Base-by-base conservation (phyloP, 2,113 vertebrate genomes). In the Garra rufa region DNA sequence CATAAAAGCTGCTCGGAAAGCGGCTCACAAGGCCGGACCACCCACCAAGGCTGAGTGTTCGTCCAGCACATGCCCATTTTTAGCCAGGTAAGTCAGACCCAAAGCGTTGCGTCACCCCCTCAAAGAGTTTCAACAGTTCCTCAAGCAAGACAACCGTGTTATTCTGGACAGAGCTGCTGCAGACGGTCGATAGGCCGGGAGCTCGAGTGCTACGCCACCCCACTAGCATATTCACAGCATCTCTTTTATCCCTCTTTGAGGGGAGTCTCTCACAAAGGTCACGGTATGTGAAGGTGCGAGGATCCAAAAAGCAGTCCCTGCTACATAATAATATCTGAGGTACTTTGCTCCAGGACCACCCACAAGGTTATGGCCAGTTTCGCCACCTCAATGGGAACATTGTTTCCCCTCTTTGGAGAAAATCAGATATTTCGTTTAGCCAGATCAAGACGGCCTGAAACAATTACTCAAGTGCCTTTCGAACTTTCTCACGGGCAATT, bases 401-500 rank as follows among this genome's bases (percentile, higher is more conserved):
- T 87, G 73, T 34, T 81, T 84, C 73, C 30, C 21, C 46, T 75
- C 57, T 8, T 52, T 55, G 4, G 24, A 69, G 81, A 67, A 83
- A 83, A 83, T 74, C 81, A 65, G 81, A 83, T 84, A 43, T 76
- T 84, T 84, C 21, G 10, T 65, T 70, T 81, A 15, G 41, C 59
- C 77, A 52, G 52, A 88, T 88, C 89, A 76, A 82, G 86, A 88
- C 46, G 86, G 75, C 82, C 63, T 89, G 78, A 79, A 91, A 89
- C 88, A 90, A 90, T 92, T 90, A 89, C 88, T 81, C 43, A 44
- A 71, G 50, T 44, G 30, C 24, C 28, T 10, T 78, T 76, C 24
- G 14, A 48, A 74, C 75, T 75, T 65, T 34, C 41, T 78, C 30
- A 21, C n/a, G 30, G 34, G 79, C 11, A 75, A 65, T n/a, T 85